Evolutionary conservation across 2,113 vertebrate species (phyloP).

Genomic region (Hassar affinis): DNA sequence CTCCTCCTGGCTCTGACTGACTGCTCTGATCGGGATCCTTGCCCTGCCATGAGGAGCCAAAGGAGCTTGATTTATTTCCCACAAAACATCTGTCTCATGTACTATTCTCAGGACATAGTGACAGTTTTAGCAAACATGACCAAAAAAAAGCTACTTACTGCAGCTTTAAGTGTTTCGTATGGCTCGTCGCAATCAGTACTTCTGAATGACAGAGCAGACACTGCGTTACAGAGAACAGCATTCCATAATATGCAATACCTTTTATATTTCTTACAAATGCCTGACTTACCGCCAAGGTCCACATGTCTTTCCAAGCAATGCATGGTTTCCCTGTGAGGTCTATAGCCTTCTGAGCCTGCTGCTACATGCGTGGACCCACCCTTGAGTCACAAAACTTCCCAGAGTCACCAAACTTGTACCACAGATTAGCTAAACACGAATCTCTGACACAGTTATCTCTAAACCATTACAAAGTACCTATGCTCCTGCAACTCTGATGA

Average conservation of each 20-base stretch:
- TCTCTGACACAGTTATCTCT: not conserved
- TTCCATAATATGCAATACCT: not conserved
- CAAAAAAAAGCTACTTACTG: not conserved
- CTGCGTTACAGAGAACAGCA: not conserved
- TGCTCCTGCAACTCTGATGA: not conserved
- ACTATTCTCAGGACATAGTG: no score
- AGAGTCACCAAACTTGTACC: conserved; percentile 46
- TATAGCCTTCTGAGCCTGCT: conserved; percentile 31
- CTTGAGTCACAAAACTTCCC: conserved; percentile 20
- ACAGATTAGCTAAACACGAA: not conserved
- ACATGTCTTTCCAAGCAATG: not conserved
- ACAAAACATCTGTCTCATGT: no score
- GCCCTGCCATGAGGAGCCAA: no score
- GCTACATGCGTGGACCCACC: conserved; percentile 41
- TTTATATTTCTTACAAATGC: not conserved
- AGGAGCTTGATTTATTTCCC: no score
- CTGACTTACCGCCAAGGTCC: not conserved
- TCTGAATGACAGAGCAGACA: no score
- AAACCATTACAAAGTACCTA: not conserved
- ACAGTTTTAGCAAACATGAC: no score
- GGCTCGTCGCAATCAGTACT: not conserved
- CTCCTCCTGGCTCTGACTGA: no score
- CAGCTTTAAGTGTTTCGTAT: not conserved
- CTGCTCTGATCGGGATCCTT: no score
- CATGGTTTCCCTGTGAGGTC: conserved; percentile 5